Evolutionary conservation across 1,140 invertebrate genomes (phyloP).

Genomic region (Sinonovacula constricta): DNA sequence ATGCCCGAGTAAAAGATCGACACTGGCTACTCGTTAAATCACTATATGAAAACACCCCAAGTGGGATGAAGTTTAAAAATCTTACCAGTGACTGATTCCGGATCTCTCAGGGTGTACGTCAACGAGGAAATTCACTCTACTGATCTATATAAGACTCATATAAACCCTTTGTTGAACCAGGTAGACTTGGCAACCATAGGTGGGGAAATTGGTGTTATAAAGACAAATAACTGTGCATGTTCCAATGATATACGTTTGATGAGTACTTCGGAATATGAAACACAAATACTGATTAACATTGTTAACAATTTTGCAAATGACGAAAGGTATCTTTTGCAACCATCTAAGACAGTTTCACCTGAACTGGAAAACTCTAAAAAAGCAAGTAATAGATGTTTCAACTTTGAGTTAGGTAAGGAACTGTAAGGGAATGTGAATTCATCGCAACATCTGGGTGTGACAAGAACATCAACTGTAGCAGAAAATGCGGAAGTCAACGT

Average conservation of each 20-base stretch:
- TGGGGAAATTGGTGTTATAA: no score
- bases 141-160: conserved; percentile 18
- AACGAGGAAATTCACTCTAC: conserved; percentile 25
- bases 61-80: neutral
- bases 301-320: conserved; percentile 18
- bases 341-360: conserved; percentile 23
- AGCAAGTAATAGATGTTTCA: no score
- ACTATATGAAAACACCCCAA: conserved; percentile 9
- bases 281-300: conserved; percentile 12
- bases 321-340: conserved; percentile 37
- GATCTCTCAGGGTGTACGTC: conserved; percentile 17
- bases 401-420: no score
- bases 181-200: no score
- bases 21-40: conserved; percentile 22
- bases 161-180: no score
- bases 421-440: no score
- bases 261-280: neutral
- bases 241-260: conserved; percentile 19
- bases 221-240: conserved; percentile 14
- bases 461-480: neutral
- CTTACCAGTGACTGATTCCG: neutral
- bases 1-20: no score
- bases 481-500: conserved; percentile 9
- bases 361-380: conserved; percentile 1
- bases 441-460: conserved; percentile 38